Base-by-base conservation (phyloP, 2,888 invertebrate species). In the Tipula unca region DNA sequence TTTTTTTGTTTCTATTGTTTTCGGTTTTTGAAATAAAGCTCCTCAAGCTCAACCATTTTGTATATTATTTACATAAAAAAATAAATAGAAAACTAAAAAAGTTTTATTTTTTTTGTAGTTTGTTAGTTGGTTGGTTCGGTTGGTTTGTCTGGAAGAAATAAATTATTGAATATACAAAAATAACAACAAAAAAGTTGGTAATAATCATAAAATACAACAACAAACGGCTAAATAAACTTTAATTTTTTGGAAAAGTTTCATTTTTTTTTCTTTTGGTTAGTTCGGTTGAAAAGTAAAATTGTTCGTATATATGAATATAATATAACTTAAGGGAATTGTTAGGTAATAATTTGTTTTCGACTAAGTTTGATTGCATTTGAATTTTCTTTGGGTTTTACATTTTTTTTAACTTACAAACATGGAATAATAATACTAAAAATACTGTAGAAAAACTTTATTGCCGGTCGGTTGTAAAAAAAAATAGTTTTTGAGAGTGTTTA, bases 151-250 rank as follows among this genome's bases (percentile, higher is more conserved):
- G 69, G 69, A 69, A 69, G 25, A 25, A 69, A 69, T 69, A 69
- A 69, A 69, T 69, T 69, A 69, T 20, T 69, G 69, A 69, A 69
- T 69, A 10, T 25, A 69, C 14, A 13, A 69, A 69, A 25, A 69
- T 10, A 20, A 69, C 25, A 25, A 69, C 69, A 69, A 20, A 48
- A n/a, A 25, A 25, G 10, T 69, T 69, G 3, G 69, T 20, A 69
- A 69, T 25, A 69, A 69, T 69, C 69, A 69, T 69, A 69, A 69
- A 69, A 69, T 69, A 69, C 69, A 69, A 69, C 69, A 69, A 69
- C 69, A 69, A 48, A 13, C 25, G 25, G 69, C 25, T 13, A 69
- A 69, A 69, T 69, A 69, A 69, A 69, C 69, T 69, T 69, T 25
- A 69, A 69, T 69, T 69, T 69, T 20, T 69, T 25, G 69, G 69